Conservation (phyloP, 2,888 invertebrate species). For the Lasioglossum marginatum region DNA sequence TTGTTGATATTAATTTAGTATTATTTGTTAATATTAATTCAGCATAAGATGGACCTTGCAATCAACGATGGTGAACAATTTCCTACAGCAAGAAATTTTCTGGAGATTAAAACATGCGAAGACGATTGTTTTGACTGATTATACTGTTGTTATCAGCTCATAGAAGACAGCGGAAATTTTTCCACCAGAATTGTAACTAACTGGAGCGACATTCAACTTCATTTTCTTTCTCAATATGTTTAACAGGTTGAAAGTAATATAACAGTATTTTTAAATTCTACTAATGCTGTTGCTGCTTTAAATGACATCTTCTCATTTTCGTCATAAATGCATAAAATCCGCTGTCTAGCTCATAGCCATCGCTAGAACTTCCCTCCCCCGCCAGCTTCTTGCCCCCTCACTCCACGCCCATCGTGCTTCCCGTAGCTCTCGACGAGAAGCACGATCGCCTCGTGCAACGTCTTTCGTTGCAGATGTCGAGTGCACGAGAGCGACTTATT, state of each 20-base stretch:
- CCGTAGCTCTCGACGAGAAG: constrained; percentile 43
- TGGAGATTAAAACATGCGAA: not conserved
- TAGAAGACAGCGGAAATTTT: too few species aligned
- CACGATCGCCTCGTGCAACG: constrained; percentile 42
- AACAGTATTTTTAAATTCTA: too few species aligned
- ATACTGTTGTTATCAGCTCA: not conserved
- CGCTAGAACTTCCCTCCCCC: constrained; percentile 15
- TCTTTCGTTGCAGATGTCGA: constrained; percentile 56
- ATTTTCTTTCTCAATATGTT: too few species aligned
- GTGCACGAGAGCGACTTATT: constrained; percentile 37
- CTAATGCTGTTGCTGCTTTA: too few species aligned
- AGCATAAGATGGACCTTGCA: not conserved
- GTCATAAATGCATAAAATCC: too few species aligned
- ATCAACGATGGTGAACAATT: not conserved
- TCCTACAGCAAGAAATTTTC: not conserved
- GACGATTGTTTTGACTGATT: not conserved
- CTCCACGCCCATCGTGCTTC: constrained; percentile 32
- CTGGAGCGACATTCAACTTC: too few species aligned
- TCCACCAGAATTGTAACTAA: too few species aligned
- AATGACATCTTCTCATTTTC: too few species aligned
- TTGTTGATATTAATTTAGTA: too few species aligned
- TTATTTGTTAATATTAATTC: too few species aligned
- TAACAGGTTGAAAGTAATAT: too few species aligned
- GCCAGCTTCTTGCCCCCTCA: constrained; percentile 1
- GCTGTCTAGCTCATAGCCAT: not conserved